Evolutionary conservation across 2,797 vertebrate genomes (phyloP).

Genomic region (Vespertilio murinus): DNA sequence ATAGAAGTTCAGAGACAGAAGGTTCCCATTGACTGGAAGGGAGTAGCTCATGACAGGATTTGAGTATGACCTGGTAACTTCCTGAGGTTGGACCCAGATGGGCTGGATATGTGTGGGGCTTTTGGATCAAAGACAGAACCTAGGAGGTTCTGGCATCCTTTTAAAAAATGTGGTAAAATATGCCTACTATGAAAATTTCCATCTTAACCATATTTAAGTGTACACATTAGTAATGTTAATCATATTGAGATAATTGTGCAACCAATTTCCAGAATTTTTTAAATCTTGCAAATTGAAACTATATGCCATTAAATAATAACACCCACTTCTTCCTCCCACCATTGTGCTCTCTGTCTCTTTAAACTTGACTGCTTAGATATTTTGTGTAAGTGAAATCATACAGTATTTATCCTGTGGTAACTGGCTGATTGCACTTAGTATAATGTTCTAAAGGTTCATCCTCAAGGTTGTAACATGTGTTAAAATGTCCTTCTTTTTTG

Average conservation of each 20-base stretch:
- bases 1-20: neutral
- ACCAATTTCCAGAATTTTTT: neutral
- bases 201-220: neutral
- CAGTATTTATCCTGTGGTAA: neutral
- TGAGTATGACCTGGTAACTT: neutral
- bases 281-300: neutral
- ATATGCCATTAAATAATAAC: neutral
- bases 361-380: neutral
- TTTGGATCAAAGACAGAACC: conserved; percentile 38
- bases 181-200: neutral
- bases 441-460: neutral
- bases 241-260: neutral
- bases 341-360: neutral
- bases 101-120: conserved; percentile 29
- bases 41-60: neutral
- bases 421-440: neutral
- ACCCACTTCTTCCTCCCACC: rapidly evolving
- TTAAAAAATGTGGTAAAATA: neutral
- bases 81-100: neutral
- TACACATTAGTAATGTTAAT: neutral
- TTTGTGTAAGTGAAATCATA: neutral
- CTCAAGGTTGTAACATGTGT: neutral
- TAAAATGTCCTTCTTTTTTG: neutral
- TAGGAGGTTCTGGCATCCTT: conserved; percentile 47
- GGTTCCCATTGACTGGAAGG: neutral